Conservation (phyloP, 2,888 invertebrate species). For the Hirtodrosophila confusa region DNA sequence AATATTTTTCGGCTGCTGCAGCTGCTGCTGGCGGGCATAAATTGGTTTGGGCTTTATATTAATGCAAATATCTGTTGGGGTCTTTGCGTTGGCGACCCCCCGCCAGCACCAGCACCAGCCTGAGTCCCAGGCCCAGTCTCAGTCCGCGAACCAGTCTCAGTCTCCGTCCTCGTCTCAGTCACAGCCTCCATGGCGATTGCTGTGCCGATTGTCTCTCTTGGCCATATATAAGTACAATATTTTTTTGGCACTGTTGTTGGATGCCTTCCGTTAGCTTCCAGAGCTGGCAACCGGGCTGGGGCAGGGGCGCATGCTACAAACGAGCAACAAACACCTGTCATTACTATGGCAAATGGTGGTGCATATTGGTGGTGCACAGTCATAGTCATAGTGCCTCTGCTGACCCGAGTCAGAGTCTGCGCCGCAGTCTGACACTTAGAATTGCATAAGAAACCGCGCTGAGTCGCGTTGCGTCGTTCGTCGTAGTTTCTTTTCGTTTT, state of each 20-base stretch:
- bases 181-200: slow-evolving; percentile 48
- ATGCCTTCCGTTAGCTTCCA: slow-evolving; percentile 66
- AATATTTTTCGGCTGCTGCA: slow-evolving; percentile 37
- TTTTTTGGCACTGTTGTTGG: slow-evolving; percentile 40
- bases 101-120: slow-evolving; percentile 30
- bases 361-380: slow-evolving; percentile 41
- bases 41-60: slow-evolving; percentile 76
- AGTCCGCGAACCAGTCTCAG: not conserved
- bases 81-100: slow-evolving; percentile 73
- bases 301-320: slow-evolving; percentile 52
- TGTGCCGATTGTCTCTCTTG: slow-evolving; percentile 55
- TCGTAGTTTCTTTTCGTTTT: slow-evolving; percentile 50
- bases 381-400: slow-evolving; percentile 1
- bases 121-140: slow-evolving; percentile 5
- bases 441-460: slow-evolving; percentile 72
- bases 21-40: slow-evolving; percentile 74
- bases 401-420: slow-evolving; percentile 18
- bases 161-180: slow-evolving; percentile 1
- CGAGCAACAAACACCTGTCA: slow-evolving; percentile 80
- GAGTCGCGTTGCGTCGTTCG: slow-evolving; percentile 3
- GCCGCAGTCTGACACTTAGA: slow-evolving; percentile 52
- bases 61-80: slow-evolving; percentile 77
- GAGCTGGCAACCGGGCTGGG: slow-evolving; percentile 12
- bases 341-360: slow-evolving; percentile 72
- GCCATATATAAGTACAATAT: slow-evolving; percentile 35